phyloP scores from a whole-genome alignment of 2,888 invertebrate species.

The Drosophila tripunctata region DNA sequence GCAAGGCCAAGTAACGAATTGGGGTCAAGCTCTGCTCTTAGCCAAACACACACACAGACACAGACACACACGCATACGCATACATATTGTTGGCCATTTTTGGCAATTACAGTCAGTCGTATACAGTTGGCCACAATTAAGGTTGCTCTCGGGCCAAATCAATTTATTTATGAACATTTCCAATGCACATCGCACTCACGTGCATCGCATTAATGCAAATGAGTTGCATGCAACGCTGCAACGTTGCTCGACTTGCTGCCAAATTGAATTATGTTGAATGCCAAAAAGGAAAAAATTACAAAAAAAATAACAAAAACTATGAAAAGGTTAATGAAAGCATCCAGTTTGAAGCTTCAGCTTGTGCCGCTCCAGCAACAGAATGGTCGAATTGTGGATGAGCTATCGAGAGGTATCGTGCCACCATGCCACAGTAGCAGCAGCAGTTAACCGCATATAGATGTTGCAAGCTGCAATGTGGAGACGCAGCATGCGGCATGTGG shows the following conservation, averaged over 20 bases:
- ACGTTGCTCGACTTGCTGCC: slow-evolving; percentile 45
- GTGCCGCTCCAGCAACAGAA: neutral
- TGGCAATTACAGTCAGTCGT: neutral
- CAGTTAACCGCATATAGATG: slow-evolving; percentile 50
- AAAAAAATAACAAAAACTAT: neutral
- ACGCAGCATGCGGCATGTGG: slow-evolving; percentile 1
- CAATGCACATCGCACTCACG: slow-evolving; percentile 48
- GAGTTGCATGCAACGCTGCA: slow-evolving; percentile 27
- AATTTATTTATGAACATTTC: slow-evolving; percentile 60
- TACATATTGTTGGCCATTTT: neutral
- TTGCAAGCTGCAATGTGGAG: slow-evolving; percentile 34
- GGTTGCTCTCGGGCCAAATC: slow-evolving; percentile 44
- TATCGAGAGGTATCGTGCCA: slow-evolving; percentile 8
- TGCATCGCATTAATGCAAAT: slow-evolving; percentile 72
- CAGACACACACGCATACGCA: no score
- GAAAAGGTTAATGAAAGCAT: slow-evolving; percentile 74
- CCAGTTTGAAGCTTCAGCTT: neutral
- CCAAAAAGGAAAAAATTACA: slow-evolving; percentile 66
- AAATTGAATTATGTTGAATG: slow-evolving; percentile 76
- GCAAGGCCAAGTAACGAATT: neutral
- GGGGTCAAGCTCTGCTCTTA: neutral
- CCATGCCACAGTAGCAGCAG: slow-evolving; percentile 11
- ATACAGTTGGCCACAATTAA: slow-evolving; percentile 45
- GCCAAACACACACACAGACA: slow-evolving; percentile 10
- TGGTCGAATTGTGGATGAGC: slow-evolving; percentile 39